phyloP scores from a whole-genome alignment of 2,113 vertebrate species.

The Crotophaga sulcirostris region DNA sequence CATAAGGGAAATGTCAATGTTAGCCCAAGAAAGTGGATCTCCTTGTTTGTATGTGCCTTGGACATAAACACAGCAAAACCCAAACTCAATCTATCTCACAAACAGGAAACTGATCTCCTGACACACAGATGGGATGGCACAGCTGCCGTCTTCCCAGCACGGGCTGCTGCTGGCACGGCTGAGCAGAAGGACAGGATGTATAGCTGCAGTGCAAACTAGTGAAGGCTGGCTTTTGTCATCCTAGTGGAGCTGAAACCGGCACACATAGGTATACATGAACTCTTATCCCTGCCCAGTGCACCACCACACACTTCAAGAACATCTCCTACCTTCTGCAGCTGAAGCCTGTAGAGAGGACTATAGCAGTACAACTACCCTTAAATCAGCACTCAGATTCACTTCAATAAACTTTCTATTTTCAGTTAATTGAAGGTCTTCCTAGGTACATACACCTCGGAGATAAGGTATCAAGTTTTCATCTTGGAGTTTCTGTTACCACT shows the following conservation, averaged over 20 bases:
- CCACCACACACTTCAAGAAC: background rate
- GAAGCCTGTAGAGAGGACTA: background rate
- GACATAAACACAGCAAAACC: background rate
- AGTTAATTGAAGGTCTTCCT: background rate
- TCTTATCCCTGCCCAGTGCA: background rate
- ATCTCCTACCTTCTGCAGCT: background rate
- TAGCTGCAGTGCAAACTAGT: background rate
- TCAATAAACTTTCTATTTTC: background rate
- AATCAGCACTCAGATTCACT: background rate
- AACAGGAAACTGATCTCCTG: background rate
- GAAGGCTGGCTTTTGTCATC: background rate
- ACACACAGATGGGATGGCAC: background rate
- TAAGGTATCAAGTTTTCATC: slow-evolving; percentile 12
- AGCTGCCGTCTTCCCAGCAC: accelerated
- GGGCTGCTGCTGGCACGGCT: background rate
- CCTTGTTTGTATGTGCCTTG: background rate
- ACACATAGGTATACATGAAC: background rate
- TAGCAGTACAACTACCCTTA: background rate
- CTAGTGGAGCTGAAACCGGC: background rate
- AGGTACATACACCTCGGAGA: background rate
- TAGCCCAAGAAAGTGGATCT: background rate
- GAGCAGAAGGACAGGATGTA: background rate
- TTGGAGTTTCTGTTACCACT: background rate
- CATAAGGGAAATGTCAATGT: background rate
- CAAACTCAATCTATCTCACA: background rate